Evolutionary conservation across 2,113 vertebrate genomes (phyloP).

Genomic region (Spea multiplicata): DNA sequence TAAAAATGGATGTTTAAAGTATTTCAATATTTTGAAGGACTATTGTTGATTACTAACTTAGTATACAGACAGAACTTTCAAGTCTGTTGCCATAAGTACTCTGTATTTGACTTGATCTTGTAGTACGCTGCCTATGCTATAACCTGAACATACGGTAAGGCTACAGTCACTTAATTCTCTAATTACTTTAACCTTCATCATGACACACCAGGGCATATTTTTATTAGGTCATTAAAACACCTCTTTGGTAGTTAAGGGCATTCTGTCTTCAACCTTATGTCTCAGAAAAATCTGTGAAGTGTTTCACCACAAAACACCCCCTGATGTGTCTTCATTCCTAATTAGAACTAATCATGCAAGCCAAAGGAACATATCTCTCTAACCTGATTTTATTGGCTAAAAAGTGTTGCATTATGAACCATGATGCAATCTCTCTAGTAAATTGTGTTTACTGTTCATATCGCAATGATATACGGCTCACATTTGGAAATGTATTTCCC

Average conservation of each 20-base stretch:
- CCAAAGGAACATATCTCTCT: conserved; percentile 39
- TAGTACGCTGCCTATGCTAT: conserved; percentile 13
- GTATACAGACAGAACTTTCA: no score
- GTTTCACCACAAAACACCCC: conserved; percentile 47
- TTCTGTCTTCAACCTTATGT: conserved; percentile 49
- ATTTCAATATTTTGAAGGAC: no score
- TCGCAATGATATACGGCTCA: conserved; percentile 32
- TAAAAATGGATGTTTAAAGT: no score
- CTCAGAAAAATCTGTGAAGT: conserved; percentile 48
- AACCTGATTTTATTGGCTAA: conserved; percentile 40
- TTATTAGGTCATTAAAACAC: conserved; percentile 49
- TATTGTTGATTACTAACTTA: no score
- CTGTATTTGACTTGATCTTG: conserved; percentile 17
- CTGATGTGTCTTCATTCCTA: conserved; percentile 47
- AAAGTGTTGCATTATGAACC: conserved; percentile 19
- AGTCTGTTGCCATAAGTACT: conserved; percentile 1
- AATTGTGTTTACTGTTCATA: conserved; percentile 18
- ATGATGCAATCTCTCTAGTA: conserved; percentile 12
- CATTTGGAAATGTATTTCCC: conserved; percentile 26
- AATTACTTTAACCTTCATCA: conserved; percentile 50
- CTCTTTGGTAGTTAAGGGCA: conserved; percentile 50
- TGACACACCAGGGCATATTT: conserved; percentile 49
- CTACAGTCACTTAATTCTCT: conserved; percentile 49
- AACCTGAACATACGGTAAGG: conserved; percentile 46
- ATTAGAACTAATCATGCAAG: conserved; percentile 47